A percentile compares a stretch with the other conserved stretches of the same genome.
phyloP scores from a whole-genome alignment of 2,113 vertebrate genomes.

The Solenodon paradoxus region DNA sequence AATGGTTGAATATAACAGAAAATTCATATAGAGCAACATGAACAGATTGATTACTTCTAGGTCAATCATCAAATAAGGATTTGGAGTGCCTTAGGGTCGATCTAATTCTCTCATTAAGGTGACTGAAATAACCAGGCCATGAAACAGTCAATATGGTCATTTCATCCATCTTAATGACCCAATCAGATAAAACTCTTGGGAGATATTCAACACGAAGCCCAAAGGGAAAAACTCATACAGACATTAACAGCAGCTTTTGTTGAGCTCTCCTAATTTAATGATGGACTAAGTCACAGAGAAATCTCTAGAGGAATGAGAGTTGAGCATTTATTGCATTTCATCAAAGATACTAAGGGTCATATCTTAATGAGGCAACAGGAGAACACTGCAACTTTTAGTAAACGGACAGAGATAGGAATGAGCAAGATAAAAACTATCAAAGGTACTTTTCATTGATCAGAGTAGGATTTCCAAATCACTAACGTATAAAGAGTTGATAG shows the following conservation, averaged over 20 bases:
- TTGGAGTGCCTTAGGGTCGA: conserved; percentile 57
- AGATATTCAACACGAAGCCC: conserved; percentile 31
- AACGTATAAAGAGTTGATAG: neutral
- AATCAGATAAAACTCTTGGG: conserved; percentile 60
- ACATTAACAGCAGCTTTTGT: neutral
- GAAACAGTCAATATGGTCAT: conserved; percentile 66
- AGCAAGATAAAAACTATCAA: neutral
- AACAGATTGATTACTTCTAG: conserved; percentile 62
- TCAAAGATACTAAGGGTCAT: neutral
- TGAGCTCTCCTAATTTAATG: conserved; percentile 34
- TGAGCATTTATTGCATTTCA: neutral
- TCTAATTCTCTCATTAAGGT: conserved; percentile 77
- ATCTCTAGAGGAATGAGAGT: neutral
- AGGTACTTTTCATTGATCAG: neutral
- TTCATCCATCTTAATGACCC: conserved; percentile 73
- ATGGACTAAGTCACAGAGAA: conserved; percentile 22
- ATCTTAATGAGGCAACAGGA: conserved; percentile 3
- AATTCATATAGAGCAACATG: conserved; percentile 40
- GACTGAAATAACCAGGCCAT: conserved; percentile 65
- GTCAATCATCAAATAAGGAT: conserved; percentile 74
- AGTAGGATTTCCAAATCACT: neutral
- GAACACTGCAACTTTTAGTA: neutral
- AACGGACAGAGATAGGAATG: neutral
- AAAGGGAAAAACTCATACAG: neutral
- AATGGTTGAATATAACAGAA: neutral